Percentiles rank a stretch among this genome's conserved stretches.
Conservation (phyloP, 2,797 vertebrate species). For the Artibeus lituratus region DNA sequence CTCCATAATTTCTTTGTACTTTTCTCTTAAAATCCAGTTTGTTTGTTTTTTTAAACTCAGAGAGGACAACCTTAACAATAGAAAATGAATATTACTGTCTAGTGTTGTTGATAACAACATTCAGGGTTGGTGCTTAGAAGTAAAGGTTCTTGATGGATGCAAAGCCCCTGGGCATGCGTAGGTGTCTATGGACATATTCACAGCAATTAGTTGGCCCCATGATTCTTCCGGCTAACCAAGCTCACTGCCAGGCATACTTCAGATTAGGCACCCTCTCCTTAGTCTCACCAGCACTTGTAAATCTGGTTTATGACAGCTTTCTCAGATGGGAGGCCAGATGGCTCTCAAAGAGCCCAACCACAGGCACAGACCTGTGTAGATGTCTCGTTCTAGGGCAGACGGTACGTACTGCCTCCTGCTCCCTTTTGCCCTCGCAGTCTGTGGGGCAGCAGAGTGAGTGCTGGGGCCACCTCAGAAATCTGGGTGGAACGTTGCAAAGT, state of each 20-base stretch:
- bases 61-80: neutral
- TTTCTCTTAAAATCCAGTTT: neutral
- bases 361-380: neutral
- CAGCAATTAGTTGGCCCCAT: neutral
- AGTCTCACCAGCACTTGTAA: neutral
- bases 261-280: neutral
- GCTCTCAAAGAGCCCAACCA: neutral
- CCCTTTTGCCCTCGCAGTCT: neutral
- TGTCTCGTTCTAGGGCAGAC: conserved; percentile 16
- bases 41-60: neutral
- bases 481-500: neutral
- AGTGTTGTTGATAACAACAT: neutral
- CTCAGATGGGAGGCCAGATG: neutral
- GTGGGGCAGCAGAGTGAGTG: neutral
- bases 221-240: neutral
- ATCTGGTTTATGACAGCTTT: neutral
- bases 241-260: neutral
- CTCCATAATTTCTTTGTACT: neutral
- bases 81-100: neutral
- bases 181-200: neutral
- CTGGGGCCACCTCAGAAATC: neutral
- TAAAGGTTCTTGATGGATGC: neutral
- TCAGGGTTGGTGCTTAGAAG: neutral
- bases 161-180: neutral
- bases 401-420: neutral